phyloP scores from a whole-genome alignment of 2,888 invertebrate genomes.

The Osedax fenrisi region DNA sequence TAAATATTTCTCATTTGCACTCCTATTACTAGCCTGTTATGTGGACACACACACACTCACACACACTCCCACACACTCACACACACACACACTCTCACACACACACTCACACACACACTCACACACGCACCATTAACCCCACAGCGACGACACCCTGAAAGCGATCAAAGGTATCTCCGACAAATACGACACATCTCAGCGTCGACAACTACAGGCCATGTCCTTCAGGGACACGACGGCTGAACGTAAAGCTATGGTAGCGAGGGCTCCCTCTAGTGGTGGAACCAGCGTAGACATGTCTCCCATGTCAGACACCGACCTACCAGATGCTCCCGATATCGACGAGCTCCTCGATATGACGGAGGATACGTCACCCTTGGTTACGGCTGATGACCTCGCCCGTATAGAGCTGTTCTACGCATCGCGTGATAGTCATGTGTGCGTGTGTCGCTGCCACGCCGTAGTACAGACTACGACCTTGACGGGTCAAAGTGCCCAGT shows the following conservation, averaged over 20 bases:
- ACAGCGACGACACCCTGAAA: conserved; percentile 33
- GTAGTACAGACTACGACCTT: conserved; percentile 19
- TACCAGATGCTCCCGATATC: neutral
- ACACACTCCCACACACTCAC: no score
- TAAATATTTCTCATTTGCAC: no score
- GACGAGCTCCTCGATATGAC: neutral
- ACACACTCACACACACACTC: no score
- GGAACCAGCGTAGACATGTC: conserved; percentile 6
- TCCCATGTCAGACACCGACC: neutral
- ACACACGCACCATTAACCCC: no score
- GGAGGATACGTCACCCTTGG: no score
- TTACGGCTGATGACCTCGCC: conserved; percentile 5
- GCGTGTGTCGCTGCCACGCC: conserved; percentile 28
- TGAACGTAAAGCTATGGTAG: neutral
- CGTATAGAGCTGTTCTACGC: conserved; percentile 32
- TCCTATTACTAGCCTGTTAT: no score
- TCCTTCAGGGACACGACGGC: conserved; percentile 28
- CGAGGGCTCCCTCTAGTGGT: neutral
- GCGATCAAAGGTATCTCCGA: conserved; percentile 35
- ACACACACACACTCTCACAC: no score
- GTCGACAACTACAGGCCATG: conserved; percentile 28
- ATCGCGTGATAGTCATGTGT: conserved; percentile 20
- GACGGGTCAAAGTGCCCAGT: neutral
- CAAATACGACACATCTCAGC: conserved; percentile 35
- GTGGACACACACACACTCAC: no score